These are phyloP conservation scores for Paedocypris micromegethes DNA, from an alignment of 2,797 vertebrate species.

Conservation along the genomic window DNA sequence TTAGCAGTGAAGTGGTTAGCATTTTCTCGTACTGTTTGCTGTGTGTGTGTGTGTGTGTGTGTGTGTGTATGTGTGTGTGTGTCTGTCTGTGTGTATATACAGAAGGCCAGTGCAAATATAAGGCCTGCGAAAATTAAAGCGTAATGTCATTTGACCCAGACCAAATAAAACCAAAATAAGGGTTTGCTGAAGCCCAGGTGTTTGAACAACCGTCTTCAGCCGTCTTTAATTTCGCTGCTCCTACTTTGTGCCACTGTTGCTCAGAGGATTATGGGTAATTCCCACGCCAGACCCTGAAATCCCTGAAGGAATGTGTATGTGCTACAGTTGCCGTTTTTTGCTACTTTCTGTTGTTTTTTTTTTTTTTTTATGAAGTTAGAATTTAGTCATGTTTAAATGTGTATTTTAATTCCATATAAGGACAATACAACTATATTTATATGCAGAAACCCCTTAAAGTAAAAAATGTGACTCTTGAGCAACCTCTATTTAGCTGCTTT, in stretches of 20 bases:
- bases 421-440: too few relatives aligned
- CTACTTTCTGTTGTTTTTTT: too few relatives aligned
- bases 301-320: slow-evolving; percentile 65
- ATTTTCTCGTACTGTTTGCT: not conserved
- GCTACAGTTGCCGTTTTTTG: slow-evolving; percentile 39
- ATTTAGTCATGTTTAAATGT: too few relatives aligned
- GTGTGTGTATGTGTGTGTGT: slow-evolving; percentile 9
- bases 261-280: slow-evolving; percentile 49
- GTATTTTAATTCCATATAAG: too few relatives aligned
- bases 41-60: slow-evolving; percentile 10
- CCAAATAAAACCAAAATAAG: not conserved
- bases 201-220: slow-evolving; percentile 20
- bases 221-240: slow-evolving; percentile 7
- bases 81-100: not conserved
- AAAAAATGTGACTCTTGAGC: too few relatives aligned
- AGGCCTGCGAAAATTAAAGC: not conserved
- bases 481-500: too few relatives aligned
- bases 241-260: slow-evolving; percentile 35
- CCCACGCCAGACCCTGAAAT: slow-evolving; percentile 66
- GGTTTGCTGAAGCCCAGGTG: slow-evolving; percentile 26
- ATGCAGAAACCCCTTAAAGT: too few relatives aligned
- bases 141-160: not conserved
- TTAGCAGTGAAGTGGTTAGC: slow-evolving; percentile 13
- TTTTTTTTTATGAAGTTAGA: too few relatives aligned
- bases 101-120: not conserved